A percentile compares a stretch with the other conserved stretches of the same genome.
Conservation (phyloP, 2,113 vertebrate species). For the Junco hyemalis region DNA sequence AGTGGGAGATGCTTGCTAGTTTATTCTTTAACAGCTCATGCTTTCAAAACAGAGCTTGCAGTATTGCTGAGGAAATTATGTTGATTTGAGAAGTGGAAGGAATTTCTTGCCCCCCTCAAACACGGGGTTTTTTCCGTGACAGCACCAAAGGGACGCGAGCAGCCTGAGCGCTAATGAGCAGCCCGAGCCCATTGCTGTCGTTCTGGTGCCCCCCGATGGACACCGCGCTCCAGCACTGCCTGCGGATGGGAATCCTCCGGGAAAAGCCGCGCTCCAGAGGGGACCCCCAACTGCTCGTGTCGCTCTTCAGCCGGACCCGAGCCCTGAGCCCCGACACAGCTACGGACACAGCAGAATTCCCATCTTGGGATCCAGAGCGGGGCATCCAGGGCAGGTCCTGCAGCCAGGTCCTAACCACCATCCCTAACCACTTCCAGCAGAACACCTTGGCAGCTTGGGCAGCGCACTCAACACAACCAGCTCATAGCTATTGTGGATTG, state of each 20-base stretch:
- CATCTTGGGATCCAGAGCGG: background rate
- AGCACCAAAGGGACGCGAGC: background rate
- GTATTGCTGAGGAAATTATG: background rate
- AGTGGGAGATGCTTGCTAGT: background rate
- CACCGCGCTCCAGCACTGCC: background rate
- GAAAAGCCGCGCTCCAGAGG: background rate
- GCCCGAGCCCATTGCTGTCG: background rate
- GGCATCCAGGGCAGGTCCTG: background rate
- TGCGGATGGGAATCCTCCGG: background rate
- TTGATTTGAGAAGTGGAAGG: background rate
- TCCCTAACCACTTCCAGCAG: background rate
- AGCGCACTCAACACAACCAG: background rate
- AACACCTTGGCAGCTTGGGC: background rate
- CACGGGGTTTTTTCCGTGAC: fast-evolving
- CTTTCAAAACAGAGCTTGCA: background rate
- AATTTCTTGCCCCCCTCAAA: background rate
- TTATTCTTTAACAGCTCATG: background rate
- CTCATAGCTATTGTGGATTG: background rate
- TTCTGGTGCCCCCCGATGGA: slow-evolving; percentile 59
- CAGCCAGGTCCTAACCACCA: background rate
- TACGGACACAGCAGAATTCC: background rate
- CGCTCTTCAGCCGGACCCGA: background rate
- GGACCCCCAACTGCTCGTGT: fast-evolving
- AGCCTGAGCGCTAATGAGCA: background rate
- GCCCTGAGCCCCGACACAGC: background rate